A percentile compares a stretch with the other conserved stretches of the same genome.
Conservation (phyloP, 1,140 invertebrate species). For the Carposina sasakii region DNA sequence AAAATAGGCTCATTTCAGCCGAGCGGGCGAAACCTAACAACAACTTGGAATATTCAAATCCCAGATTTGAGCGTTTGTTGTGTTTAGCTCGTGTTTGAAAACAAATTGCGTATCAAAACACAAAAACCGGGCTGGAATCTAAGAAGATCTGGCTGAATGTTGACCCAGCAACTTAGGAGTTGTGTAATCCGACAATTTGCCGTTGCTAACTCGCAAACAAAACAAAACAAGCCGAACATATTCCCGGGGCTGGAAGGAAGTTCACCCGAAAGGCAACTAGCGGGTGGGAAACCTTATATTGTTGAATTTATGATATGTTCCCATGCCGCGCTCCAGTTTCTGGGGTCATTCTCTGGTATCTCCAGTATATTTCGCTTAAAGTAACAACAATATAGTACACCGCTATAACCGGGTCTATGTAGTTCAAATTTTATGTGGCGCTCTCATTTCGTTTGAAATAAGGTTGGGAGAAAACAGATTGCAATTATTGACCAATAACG, state of each 20-base stretch:
- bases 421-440: not conserved
- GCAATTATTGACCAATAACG: constrained; percentile 35
- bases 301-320: constrained; percentile 63
- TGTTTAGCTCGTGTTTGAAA: constrained; percentile 24
- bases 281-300: constrained; percentile 60
- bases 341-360: constrained; percentile 49
- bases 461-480: not conserved
- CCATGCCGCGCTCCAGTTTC: constrained; percentile 46
- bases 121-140: constrained; percentile 39
- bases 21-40: too few relatives aligned
- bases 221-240: constrained; percentile 63
- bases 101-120: constrained; percentile 39
- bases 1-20: too few relatives aligned
- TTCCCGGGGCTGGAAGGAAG: constrained; percentile 58
- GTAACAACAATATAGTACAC: constrained; percentile 48
- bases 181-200: constrained; percentile 65
- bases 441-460: not conserved
- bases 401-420: constrained; percentile 37
- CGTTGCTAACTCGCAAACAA: constrained; percentile 59
- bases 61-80: too few relatives aligned
- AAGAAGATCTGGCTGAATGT: constrained; percentile 48
- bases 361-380: constrained; percentile 43
- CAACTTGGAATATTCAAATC: too few relatives aligned
- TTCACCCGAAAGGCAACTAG: constrained; percentile 62
- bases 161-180: constrained; percentile 62